Percentiles rank a stretch among this genome's conserved stretches.
phyloP scores from a whole-genome alignment of 2,113 vertebrate species.

The Dipodomys merriami region DNA sequence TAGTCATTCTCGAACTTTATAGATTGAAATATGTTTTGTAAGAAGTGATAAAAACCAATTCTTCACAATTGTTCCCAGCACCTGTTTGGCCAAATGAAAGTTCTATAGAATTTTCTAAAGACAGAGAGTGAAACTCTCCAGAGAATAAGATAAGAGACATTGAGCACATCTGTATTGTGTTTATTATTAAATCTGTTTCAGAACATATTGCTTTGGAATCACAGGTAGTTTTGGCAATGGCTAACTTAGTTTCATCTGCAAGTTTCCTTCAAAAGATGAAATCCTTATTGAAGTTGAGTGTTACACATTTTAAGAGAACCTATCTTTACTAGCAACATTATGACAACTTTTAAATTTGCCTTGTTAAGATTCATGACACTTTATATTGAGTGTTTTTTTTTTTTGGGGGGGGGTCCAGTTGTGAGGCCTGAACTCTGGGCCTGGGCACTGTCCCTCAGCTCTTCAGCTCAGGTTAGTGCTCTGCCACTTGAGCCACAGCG shows the following conservation, averaged over 20 bases:
- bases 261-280: constrained; percentile 26
- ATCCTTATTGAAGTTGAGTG: constrained; percentile 45
- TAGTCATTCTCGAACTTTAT: constrained; percentile 24
- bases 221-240: not conserved
- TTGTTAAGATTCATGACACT: constrained; percentile 7
- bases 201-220: constrained; percentile 20
- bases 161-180: not conserved
- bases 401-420: too few relatives aligned
- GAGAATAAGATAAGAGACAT: not conserved
- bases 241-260: constrained; percentile 1
- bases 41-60: constrained; percentile 1
- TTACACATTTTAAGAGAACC: constrained; percentile 50
- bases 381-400: not conserved
- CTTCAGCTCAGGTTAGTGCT: too few relatives aligned
- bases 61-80: constrained; percentile 20
- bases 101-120: constrained; percentile 9
- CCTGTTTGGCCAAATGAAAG: not conserved
- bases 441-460: too few relatives aligned
- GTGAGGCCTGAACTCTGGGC: too few relatives aligned
- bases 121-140: not conserved
- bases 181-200: not conserved
- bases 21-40: constrained; percentile 24
- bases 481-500: too few relatives aligned
- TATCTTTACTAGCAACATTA: constrained; percentile 8
- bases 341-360: not conserved